Evolutionary conservation across 2,113 vertebrate genomes (phyloP).

Genomic region (Tyrannus savana): DNA sequence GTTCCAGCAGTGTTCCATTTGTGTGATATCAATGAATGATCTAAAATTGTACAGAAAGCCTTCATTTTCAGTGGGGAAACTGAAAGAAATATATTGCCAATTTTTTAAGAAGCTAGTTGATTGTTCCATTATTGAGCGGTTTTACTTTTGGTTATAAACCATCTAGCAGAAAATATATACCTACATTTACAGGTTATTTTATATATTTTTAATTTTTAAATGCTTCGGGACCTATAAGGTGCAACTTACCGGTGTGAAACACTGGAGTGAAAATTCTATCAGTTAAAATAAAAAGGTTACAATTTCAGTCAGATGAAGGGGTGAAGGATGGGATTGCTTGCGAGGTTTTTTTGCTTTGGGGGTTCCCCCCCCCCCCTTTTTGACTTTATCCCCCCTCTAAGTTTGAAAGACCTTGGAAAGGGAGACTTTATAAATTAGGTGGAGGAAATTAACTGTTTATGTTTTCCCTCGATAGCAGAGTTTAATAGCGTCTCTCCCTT

Average conservation of each 20-base stretch:
- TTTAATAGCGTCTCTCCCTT: not conserved
- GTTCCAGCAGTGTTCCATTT: not conserved
- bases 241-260: not conserved
- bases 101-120: not conserved
- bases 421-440: not conserved
- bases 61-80: not conserved
- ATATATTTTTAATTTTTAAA: not conserved
- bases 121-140: not conserved
- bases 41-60: not conserved
- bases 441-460: not conserved
- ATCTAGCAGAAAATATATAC: not conserved
- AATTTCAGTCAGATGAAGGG: not conserved
- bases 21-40: not conserved
- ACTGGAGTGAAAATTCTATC: not conserved
- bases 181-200: not conserved
- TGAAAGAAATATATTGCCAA: not conserved
- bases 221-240: not conserved
- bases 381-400: not conserved
- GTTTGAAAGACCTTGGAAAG: not conserved
- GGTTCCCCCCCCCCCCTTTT: too few species aligned
- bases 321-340: not conserved
- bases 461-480: not conserved
- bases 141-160: not conserved
- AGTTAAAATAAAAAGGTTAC: not conserved
- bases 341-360: not conserved